Conservation (phyloP, 2,113 vertebrate genomes). For the Astur gentilis region DNA sequence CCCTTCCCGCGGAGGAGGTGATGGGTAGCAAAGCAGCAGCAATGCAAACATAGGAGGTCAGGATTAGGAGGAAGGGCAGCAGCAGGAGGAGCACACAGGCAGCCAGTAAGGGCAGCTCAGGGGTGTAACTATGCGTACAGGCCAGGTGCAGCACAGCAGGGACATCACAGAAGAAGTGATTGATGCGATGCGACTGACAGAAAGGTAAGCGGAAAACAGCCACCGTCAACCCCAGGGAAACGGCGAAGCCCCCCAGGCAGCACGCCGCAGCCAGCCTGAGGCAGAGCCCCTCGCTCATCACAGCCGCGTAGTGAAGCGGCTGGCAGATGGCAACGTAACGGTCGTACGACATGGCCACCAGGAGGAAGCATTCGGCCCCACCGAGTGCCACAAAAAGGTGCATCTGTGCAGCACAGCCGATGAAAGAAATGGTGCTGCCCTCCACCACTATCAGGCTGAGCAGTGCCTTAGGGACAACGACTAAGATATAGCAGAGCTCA, state of each 20-base stretch:
- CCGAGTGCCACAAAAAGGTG: slow-evolving; percentile 57
- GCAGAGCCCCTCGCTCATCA: slow-evolving; percentile 21
- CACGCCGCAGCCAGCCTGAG: slow-evolving; percentile 26
- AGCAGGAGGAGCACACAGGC: slow-evolving; percentile 60
- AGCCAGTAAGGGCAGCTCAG: slow-evolving; percentile 58
- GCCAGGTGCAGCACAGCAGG: slow-evolving; percentile 33
- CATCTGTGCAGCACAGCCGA: slow-evolving; percentile 69
- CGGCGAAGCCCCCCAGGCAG: slow-evolving; percentile 1
- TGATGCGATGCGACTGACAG: background rate
- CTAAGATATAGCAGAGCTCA: slow-evolving; percentile 66
- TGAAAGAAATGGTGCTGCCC: slow-evolving; percentile 49
- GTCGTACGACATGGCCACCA: slow-evolving; percentile 9
- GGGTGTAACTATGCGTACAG: background rate
- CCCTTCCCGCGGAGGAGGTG: background rate
- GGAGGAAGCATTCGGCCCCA: slow-evolving; percentile 18
- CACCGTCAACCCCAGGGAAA: slow-evolving; percentile 31
- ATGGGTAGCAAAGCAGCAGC: background rate
- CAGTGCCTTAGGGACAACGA: slow-evolving; percentile 60
- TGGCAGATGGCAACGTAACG: slow-evolving; percentile 4
- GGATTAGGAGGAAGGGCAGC: slow-evolving; percentile 60
- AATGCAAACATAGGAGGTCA: slow-evolving; percentile 43
- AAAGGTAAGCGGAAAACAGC: slow-evolving; percentile 66
- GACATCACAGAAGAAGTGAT: slow-evolving; percentile 50
- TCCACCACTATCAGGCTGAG: background rate
- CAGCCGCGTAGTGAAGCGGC: background rate